Conservation (phyloP, 2,113 vertebrate genomes). For the Leucoraja erinaceus region DNA sequence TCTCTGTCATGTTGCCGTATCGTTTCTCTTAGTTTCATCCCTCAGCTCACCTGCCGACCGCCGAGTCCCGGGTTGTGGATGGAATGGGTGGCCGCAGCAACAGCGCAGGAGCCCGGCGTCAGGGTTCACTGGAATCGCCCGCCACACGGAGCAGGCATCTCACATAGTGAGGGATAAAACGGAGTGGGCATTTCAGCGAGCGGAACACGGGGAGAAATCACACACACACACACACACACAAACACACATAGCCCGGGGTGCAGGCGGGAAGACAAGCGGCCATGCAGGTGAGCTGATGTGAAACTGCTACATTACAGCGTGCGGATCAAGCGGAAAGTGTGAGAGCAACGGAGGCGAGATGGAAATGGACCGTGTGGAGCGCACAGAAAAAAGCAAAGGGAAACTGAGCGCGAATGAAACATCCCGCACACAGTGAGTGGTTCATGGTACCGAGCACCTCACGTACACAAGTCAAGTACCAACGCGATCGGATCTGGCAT, state of each 20-base stretch:
- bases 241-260: neutral
- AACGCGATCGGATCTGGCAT: neutral
- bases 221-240: too few species aligned
- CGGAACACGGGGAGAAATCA: too few species aligned
- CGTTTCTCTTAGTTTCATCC: neutral
- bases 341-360: neutral
- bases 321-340: neutral
- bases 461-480: neutral
- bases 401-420: neutral
- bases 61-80: neutral
- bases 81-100: neutral
- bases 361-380: slow-evolving; percentile 18
- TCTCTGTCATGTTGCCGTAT: neutral
- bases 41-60: slow-evolving; percentile 17
- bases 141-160: neutral
- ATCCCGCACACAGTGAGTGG: neutral
- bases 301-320: neutral
- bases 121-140: neutral
- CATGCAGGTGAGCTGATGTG: slow-evolving; percentile 1
- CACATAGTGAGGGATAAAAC: neutral
- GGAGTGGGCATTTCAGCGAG: neutral
- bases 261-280: neutral
- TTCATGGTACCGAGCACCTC: neutral
- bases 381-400: neutral
- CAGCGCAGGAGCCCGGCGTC: neutral